A percentile compares a stretch with the other conserved stretches of the same genome.
These are phyloP conservation scores for Cybosia mesomella DNA, from an alignment of 2,888 invertebrate species.

Conservation along the genomic window DNA sequence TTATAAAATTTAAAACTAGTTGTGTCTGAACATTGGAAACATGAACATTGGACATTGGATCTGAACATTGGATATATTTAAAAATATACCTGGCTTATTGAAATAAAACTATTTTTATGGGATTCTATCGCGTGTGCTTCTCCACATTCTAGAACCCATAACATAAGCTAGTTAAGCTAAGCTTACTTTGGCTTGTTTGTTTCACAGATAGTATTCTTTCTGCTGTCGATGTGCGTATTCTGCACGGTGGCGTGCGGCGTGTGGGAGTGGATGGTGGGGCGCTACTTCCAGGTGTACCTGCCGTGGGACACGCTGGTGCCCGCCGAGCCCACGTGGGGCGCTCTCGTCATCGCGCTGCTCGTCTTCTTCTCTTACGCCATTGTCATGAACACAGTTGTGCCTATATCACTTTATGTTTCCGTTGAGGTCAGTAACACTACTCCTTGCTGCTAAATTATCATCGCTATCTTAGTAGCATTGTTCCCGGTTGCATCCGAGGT, in stretches of 20 bases:
- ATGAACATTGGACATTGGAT: too few species aligned
- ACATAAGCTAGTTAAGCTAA: too few species aligned
- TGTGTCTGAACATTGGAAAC: too few species aligned
- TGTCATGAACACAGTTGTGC: slow-evolving; percentile 99
- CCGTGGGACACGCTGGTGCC: slow-evolving; percentile 98
- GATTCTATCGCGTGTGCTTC: too few species aligned
- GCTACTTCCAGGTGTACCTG: slow-evolving; percentile 95
- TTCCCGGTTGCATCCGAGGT: too few species aligned
- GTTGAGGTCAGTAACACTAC: slow-evolving; percentile 90
- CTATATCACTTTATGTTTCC: slow-evolving; percentile 99
- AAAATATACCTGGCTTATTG: too few species aligned
- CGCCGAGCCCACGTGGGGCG: slow-evolving; percentile 92
- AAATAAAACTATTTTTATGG: too few species aligned
- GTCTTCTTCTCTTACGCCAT: slow-evolving; percentile 99
- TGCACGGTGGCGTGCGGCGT: slow-evolving; percentile 99
- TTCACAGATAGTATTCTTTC: slow-evolving; percentile 98
- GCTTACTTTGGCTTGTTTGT: too few species aligned
- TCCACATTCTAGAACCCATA: too few species aligned
- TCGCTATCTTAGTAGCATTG: too few species aligned
- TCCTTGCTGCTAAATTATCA: neutral
- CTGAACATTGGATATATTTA: too few species aligned
- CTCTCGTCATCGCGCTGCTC: slow-evolving; percentile 97
- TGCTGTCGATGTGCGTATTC: slow-evolving; percentile 98
- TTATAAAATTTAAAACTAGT: too few species aligned
- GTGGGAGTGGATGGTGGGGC: slow-evolving; percentile 98